Evolutionary conservation across 2,113 vertebrate species (phyloP).

Genomic region (Urocitellus parryii): DNA sequence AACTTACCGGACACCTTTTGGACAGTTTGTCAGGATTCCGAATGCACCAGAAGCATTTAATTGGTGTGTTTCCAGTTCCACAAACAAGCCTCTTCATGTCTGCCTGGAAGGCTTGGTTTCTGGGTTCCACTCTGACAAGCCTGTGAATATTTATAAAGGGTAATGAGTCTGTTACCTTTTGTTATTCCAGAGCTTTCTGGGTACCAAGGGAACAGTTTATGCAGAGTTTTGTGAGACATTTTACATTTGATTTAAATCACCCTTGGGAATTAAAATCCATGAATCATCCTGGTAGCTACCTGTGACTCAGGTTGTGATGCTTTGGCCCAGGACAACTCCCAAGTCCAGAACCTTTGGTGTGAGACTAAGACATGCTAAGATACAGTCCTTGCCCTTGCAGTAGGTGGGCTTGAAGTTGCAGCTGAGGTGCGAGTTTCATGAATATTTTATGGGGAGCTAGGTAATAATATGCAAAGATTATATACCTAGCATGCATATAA

Average conservation of each 20-base stretch:
- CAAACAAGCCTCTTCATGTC: constrained; percentile 68
- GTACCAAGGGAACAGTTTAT: constrained; percentile 67
- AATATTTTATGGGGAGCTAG: background rate
- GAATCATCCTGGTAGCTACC: constrained; percentile 58
- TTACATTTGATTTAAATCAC: constrained; percentile 60
- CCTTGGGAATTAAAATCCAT: constrained; percentile 69
- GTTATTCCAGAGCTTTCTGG: constrained; percentile 57
- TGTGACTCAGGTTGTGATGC: constrained; percentile 36
- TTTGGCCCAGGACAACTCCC: background rate
- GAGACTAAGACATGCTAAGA: background rate
- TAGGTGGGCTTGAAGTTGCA: background rate
- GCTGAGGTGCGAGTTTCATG: background rate
- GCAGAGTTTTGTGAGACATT: constrained; percentile 61
- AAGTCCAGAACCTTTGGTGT: background rate
- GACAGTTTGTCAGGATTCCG: constrained; percentile 44
- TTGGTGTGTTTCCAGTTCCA: background rate
- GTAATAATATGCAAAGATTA: background rate
- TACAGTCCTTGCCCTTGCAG: background rate
- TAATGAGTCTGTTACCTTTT: constrained; percentile 62
- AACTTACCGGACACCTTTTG: constrained; percentile 11
- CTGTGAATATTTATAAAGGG: constrained; percentile 73
- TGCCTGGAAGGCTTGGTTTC: constrained; percentile 22
- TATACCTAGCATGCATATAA: background rate
- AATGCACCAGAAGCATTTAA: background rate
- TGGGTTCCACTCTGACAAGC: constrained; percentile 19